Evolutionary conservation across 2,113 vertebrate genomes (phyloP).

Genomic region (Isichthys henryi): DNA sequence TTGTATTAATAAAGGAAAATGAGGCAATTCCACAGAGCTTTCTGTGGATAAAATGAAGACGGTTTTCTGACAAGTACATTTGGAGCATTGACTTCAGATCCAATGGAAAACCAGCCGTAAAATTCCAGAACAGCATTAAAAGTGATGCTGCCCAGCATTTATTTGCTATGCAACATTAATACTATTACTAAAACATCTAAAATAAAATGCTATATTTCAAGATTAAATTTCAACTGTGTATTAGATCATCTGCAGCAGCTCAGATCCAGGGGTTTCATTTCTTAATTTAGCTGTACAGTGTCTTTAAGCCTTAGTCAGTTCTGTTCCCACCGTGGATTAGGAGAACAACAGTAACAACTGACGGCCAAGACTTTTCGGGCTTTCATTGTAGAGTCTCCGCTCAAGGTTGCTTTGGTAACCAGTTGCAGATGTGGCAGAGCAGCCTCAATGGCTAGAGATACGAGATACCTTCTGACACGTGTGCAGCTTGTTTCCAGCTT

Average conservation of each 20-base stretch:
- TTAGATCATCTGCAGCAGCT: neutral
- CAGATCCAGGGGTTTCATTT: neutral
- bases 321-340: neutral
- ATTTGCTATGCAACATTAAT: constrained; percentile 13
- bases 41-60: constrained; percentile 26
- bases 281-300: neutral
- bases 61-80: constrained; percentile 10
- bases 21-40: constrained; percentile 15
- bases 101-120: neutral
- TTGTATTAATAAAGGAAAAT: constrained; percentile 29
- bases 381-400: neutral
- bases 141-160: constrained; percentile 3
- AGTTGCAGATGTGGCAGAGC: constrained; percentile 49
- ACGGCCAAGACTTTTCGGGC: neutral
- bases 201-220: neutral
- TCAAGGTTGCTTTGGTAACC: constrained; percentile 51
- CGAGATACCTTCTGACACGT: constrained; percentile 58
- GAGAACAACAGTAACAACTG: neutral
- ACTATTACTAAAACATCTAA: neutral
- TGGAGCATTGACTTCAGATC: neutral
- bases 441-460: constrained; percentile 49
- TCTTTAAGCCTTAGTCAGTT: neutral
- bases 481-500: constrained; percentile 60
- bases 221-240: neutral
- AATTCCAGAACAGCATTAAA: neutral